Evolutionary conservation across 30 jellyfish, hydroid and myxozoan genomes (phyloP).

Genomic region (Sanderia malayensis): DNA sequence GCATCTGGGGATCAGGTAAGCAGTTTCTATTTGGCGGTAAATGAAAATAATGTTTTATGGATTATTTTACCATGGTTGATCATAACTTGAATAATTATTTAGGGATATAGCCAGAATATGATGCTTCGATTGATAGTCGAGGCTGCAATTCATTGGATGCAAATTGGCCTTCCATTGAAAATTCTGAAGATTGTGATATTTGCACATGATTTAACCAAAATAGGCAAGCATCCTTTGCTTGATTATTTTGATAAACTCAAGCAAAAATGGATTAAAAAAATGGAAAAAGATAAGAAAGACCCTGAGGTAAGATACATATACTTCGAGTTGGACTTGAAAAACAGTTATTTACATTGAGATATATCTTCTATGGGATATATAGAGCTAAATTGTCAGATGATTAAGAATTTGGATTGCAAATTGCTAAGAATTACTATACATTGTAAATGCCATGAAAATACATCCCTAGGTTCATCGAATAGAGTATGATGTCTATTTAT

Average conservation of each 20-base stretch:
- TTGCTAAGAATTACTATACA: too few species aligned
- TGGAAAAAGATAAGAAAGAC: constrained; percentile 19
- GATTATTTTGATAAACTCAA: constrained; percentile 33
- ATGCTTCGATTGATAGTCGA: constrained; percentile 77
- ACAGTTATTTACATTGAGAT: too few species aligned
- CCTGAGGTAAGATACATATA: not conserved
- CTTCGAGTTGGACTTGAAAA: too few species aligned
- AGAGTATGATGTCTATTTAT: constrained; percentile 49
- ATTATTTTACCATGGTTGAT: not conserved
- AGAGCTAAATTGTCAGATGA: too few species aligned
- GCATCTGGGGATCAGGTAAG: constrained; percentile 93
- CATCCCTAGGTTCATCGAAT: constrained; percentile 44
- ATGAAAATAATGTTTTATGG: not conserved
- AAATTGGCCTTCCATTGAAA: constrained; percentile 77
- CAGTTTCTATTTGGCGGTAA: not conserved
- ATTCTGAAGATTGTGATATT: constrained; percentile 67
- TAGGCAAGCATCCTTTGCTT: constrained; percentile 16
- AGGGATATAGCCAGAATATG: constrained; percentile 64
- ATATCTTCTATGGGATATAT: too few species aligned
- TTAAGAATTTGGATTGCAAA: too few species aligned
- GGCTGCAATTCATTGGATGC: constrained; percentile 94
- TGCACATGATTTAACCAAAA: constrained; percentile 32
- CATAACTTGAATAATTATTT: not conserved
- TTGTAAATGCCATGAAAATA: too few species aligned
- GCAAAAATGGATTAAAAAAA: constrained; percentile 15